A percentile compares a stretch with the other conserved stretches of the same genome.
These are phyloP conservation scores for Onchidella celtica DNA, from an alignment of 2,888 invertebrate genomes.

Conservation along the genomic window DNA sequence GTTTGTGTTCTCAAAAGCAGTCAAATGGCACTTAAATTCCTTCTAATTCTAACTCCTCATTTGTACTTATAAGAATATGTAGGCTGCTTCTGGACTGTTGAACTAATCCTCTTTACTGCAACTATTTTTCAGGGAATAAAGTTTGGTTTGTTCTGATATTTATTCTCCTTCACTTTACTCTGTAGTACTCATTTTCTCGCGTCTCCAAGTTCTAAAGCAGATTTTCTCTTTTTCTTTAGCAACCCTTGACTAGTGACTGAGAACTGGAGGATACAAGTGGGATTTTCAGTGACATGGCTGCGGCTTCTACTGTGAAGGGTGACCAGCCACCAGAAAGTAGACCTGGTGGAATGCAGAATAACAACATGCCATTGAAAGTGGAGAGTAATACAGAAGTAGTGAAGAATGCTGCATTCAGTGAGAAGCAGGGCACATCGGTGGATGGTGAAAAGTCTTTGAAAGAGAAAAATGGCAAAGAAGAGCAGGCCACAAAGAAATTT, in stretches of 20 bases:
- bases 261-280: background rate
- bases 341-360: constrained; percentile 17
- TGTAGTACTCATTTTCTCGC: no score
- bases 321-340: constrained; percentile 25
- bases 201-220: no score
- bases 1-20: no score
- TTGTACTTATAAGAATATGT: no score
- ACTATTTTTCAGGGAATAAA: no score
- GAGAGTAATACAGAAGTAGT: constrained; percentile 3
- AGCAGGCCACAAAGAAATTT: constrained; percentile 40
- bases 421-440: background rate
- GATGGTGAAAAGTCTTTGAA: background rate
- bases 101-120: no score
- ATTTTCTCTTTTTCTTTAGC: background rate
- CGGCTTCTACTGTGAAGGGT: constrained; percentile 36
- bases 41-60: no score
- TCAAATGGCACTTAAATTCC: no score
- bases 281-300: constrained; percentile 30
- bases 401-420: background rate
- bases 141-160: no score
- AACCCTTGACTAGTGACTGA: background rate
- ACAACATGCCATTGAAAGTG: constrained; percentile 7
- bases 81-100: no score
- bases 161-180: no score
- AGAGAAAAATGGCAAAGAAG: constrained; percentile 25